Percentiles rank a stretch among this genome's conserved stretches.
phyloP scores from a whole-genome alignment of 2,888 invertebrate genomes.

The Yponomeuta cagnagella region DNA sequence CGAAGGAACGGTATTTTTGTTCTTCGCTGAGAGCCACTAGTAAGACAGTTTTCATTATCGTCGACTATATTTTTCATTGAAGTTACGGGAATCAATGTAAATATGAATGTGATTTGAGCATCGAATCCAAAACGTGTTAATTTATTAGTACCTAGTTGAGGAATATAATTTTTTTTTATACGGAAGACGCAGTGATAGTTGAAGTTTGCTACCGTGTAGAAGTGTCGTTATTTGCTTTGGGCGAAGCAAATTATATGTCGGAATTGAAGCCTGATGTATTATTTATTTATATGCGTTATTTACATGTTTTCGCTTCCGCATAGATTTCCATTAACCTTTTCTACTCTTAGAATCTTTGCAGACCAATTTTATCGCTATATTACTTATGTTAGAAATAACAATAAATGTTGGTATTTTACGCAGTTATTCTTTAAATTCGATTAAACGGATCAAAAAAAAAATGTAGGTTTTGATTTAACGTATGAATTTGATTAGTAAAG shows the following conservation, averaged over 20 bases:
- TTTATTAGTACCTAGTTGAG: neutral
- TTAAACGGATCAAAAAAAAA: slow-evolving; percentile 23
- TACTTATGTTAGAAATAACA: neutral
- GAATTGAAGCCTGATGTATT: slow-evolving; percentile 60
- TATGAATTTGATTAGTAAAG: slow-evolving; percentile 44
- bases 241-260: slow-evolving; percentile 65
- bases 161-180: neutral
- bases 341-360: neutral
- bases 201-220: neutral
- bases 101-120: no score
- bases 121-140: neutral
- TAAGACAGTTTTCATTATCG: no score
- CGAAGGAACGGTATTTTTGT: slow-evolving; percentile 9
- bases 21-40: neutral
- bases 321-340: neutral
- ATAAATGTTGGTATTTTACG: no score
- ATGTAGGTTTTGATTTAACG: slow-evolving; percentile 50
- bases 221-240: slow-evolving; percentile 17
- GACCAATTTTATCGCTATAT: neutral
- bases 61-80: no score
- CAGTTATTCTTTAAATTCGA: neutral
- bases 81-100: no score
- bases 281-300: slow-evolving; percentile 16
- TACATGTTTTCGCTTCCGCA: neutral
- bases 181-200: neutral